Conservation (phyloP, 2,888 invertebrate species). For the Drosophila anceps region DNA sequence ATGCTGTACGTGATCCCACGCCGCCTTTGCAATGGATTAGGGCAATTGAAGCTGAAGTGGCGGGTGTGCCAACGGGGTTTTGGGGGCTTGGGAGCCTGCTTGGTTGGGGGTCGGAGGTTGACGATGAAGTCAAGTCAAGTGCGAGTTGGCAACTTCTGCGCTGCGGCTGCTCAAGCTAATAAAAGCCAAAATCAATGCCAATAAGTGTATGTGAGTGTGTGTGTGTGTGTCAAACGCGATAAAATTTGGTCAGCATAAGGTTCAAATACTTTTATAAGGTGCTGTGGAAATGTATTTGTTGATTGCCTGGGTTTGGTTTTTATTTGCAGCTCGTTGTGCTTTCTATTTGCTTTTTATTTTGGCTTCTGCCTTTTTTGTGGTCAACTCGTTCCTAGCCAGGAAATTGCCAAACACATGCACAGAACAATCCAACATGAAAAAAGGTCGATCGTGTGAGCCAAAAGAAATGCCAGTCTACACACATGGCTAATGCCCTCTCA, state of each 20-base stretch:
- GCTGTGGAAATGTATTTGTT: slow-evolving; percentile 79
- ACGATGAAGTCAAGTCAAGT: slow-evolving; percentile 61
- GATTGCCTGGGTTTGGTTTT: slow-evolving; percentile 77
- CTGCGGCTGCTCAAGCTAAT: slow-evolving; percentile 67
- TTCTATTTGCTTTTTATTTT: slow-evolving; percentile 61
- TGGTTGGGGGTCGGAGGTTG: slow-evolving; percentile 7
- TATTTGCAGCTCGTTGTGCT: slow-evolving; percentile 67
- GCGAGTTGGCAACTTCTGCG: slow-evolving; percentile 51
- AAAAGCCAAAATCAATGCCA: slow-evolving; percentile 80
- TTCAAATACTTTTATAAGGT: slow-evolving; percentile 82
- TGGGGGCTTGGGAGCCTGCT: not conserved
- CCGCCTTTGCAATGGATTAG: slow-evolving; percentile 74
- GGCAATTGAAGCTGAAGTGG: slow-evolving; percentile 74
- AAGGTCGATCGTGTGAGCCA: slow-evolving; percentile 59
- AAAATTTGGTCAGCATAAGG: slow-evolving; percentile 81
- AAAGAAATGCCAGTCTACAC: slow-evolving; percentile 63
- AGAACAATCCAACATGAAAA: slow-evolving; percentile 50
- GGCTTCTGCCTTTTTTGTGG: slow-evolving; percentile 67
- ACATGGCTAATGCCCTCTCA: slow-evolving; percentile 40
- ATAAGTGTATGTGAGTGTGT: slow-evolving; percentile 18
- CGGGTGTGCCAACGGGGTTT: not conserved
- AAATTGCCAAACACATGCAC: slow-evolving; percentile 75
- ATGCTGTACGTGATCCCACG: slow-evolving; percentile 75
- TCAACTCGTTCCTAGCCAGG: slow-evolving; percentile 78
- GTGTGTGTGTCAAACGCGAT: slow-evolving; percentile 72